phyloP scores from a whole-genome alignment of 2,888 invertebrate species.

The Dysmachus trigonus region DNA sequence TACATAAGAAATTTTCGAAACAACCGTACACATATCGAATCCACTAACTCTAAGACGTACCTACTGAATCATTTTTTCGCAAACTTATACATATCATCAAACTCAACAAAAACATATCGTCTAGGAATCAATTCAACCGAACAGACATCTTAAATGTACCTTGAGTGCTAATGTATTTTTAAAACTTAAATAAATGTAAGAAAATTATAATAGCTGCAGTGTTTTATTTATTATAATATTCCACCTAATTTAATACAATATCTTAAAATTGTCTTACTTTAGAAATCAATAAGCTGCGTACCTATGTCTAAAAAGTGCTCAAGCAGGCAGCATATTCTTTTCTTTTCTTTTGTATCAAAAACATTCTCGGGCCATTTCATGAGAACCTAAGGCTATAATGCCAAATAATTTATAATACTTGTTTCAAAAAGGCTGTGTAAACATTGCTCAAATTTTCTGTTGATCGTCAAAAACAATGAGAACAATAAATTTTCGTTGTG shows the following conservation, averaged over 20 bases:
- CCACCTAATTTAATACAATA: too few relatives aligned
- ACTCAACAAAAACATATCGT: neutral
- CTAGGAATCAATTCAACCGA: conserved; percentile 11
- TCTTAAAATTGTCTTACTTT: too few relatives aligned
- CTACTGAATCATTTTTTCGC: conserved; percentile 6
- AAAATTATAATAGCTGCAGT: neutral
- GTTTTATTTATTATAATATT: neutral
- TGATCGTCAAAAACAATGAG: neutral
- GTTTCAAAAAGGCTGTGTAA: too few relatives aligned
- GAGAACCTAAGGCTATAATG: too few relatives aligned
- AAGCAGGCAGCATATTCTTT: too few relatives aligned
- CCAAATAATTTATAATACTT: too few relatives aligned
- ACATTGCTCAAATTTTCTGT: neutral
- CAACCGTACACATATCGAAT: conserved; percentile 8
- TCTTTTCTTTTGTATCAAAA: too few relatives aligned
- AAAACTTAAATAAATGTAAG: conserved; percentile 30
- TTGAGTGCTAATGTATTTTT: conserved; percentile 30
- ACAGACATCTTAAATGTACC: conserved; percentile 32
- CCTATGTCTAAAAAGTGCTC: too few relatives aligned
- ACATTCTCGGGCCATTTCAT: too few relatives aligned
- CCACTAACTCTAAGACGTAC: conserved; percentile 18
- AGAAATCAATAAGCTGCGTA: too few relatives aligned
- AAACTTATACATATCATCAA: conserved; percentile 11
- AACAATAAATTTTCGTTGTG: neutral
- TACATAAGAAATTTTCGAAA: conserved; percentile 12